Evolutionary conservation across 2,888 invertebrate genomes (phyloP).

Genomic region (Calameuta filiformis): DNA sequence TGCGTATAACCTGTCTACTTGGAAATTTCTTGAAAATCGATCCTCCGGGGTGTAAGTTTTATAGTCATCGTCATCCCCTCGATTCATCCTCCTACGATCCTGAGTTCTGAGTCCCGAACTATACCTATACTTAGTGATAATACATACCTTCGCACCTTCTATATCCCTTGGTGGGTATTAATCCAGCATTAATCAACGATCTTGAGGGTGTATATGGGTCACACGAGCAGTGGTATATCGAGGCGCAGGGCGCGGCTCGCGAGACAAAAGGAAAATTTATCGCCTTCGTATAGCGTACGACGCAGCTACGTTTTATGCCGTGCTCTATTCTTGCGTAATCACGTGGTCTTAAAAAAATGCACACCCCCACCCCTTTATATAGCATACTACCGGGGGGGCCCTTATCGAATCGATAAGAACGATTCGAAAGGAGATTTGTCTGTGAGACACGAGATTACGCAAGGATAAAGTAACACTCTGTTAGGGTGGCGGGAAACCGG

Average conservation of each 20-base stretch:
- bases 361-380: background rate
- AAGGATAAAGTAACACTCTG: background rate
- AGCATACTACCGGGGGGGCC: background rate
- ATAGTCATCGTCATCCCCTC: background rate
- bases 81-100: background rate
- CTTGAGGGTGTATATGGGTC: constrained; percentile 48
- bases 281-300: constrained; percentile 27
- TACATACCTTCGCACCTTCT: background rate
- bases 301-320: background rate
- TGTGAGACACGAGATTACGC: background rate
- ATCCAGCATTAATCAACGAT: constrained; percentile 52
- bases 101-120: background rate
- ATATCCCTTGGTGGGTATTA: constrained; percentile 30
- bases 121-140: background rate
- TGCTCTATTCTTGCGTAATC: background rate
- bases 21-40: background rate
- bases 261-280: constrained; percentile 52
- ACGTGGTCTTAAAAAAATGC: background rate
- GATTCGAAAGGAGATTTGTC: background rate
- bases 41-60: background rate
- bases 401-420: constrained; percentile 1
- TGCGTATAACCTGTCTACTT: background rate
- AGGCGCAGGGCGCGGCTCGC: constrained; percentile 46
- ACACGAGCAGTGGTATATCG: constrained; percentile 46
- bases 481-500: background rate